Percentiles rank a stretch among this genome's conserved stretches.
phyloP scores from a whole-genome alignment of 2,888 invertebrate genomes.

The Hyalella azteca region DNA sequence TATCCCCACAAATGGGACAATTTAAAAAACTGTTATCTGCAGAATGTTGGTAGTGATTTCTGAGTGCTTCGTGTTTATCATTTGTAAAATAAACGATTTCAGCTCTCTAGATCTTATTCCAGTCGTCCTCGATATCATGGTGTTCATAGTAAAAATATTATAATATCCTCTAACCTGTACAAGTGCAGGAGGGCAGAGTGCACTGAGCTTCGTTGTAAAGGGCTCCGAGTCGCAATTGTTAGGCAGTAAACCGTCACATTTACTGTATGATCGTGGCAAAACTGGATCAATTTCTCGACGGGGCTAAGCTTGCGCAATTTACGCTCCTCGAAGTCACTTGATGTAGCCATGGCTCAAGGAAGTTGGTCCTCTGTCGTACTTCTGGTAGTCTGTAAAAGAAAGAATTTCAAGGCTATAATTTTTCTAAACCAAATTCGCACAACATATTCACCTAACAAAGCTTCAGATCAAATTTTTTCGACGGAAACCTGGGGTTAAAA shows the following conservation, averaged over 20 bases:
- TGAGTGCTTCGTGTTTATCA: not conserved
- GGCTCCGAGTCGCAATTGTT: not conserved
- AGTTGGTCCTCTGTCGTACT: too few species aligned
- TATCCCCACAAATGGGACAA: not conserved
- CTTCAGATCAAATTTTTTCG: too few species aligned
- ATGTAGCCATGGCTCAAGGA: not conserved
- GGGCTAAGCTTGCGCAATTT: not conserved
- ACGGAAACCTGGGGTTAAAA: too few species aligned
- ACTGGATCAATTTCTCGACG: not conserved
- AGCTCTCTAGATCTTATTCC: not conserved
- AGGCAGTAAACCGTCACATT: not conserved
- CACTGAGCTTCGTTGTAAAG: not conserved
- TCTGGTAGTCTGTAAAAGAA: too few species aligned
- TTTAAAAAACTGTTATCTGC: not conserved
- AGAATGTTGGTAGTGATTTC: not conserved
- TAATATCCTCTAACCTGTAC: not conserved
- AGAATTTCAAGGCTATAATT: too few species aligned
- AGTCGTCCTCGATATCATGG: not conserved
- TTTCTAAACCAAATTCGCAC: too few species aligned
- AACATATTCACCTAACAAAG: too few species aligned
- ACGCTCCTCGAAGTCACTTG: not conserved
- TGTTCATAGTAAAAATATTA: not conserved
- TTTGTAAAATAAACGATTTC: not conserved
- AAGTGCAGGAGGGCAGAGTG: not conserved
- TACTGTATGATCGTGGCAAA: not conserved